These are phyloP conservation scores for Synanceia verrucosa DNA, from an alignment of 2,797 vertebrate genomes.

Conservation along the genomic window DNA sequence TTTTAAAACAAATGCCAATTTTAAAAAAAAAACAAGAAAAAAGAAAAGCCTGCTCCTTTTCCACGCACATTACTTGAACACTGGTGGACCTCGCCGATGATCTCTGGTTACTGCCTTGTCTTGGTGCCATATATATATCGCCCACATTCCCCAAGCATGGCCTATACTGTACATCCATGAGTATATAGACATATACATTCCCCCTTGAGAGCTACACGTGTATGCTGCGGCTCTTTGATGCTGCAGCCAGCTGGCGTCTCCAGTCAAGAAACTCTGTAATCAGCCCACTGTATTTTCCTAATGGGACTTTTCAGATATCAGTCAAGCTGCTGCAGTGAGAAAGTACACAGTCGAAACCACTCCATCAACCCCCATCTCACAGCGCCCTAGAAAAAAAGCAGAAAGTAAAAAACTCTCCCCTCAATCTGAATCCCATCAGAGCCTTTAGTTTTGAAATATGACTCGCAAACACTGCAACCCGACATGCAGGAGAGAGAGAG, in stretches of 20 bases:
- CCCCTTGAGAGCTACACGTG: slow-evolving; percentile 33
- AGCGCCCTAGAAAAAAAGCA: slow-evolving; percentile 12
- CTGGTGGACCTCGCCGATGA: slow-evolving; percentile 72
- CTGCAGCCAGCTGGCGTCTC: slow-evolving; percentile 47
- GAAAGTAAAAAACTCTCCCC: slow-evolving; percentile 39
- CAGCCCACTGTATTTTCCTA: slow-evolving; percentile 63
- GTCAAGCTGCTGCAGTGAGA: slow-evolving; percentile 74
- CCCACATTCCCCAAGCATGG: slow-evolving; percentile 77
- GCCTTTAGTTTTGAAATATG: slow-evolving; percentile 77
- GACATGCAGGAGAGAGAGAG: slow-evolving; percentile 56
- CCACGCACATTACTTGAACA: slow-evolving; percentile 82
- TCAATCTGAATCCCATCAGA: slow-evolving; percentile 68
- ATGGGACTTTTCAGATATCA: slow-evolving; percentile 70
- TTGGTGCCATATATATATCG: slow-evolving; percentile 76
- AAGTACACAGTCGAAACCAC: slow-evolving; percentile 57
- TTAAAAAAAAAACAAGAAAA: slow-evolving; percentile 38
- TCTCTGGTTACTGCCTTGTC: slow-evolving; percentile 77
- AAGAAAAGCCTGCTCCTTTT: slow-evolving; percentile 41
- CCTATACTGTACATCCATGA: slow-evolving; percentile 43
- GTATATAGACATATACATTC: slow-evolving; percentile 54
- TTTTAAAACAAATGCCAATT: slow-evolving; percentile 64
- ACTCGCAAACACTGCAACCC: slow-evolving; percentile 65
- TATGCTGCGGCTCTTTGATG: slow-evolving; percentile 3
- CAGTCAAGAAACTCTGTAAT: slow-evolving; percentile 52
- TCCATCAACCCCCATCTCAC: slow-evolving; percentile 64